Conservation (phyloP, 2,797 vertebrate genomes). For the Girardinus metallicus region DNA sequence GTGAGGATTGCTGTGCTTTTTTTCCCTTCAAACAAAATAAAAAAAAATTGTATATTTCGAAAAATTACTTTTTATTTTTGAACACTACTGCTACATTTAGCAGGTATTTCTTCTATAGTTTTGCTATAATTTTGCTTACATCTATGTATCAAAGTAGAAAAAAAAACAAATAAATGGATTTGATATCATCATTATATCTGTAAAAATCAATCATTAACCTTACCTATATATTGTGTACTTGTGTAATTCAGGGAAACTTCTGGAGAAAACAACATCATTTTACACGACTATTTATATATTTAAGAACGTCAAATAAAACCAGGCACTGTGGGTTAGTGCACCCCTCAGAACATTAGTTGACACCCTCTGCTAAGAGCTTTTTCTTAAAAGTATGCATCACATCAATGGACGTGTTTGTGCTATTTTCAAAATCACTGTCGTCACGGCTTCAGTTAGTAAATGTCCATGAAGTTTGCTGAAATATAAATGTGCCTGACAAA, state of each 20-base stretch:
- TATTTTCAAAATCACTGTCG: slow-evolving; percentile 47
- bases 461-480: slow-evolving; percentile 42
- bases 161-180: background rate
- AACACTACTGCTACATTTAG: background rate
- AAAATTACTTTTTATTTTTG: background rate
- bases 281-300: slow-evolving; percentile 62
- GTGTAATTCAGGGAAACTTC: slow-evolving; percentile 40
- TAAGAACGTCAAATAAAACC: slow-evolving; percentile 63
- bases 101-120: background rate
- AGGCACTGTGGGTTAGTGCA: slow-evolving; percentile 65
- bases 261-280: slow-evolving; percentile 48
- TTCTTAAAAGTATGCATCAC: slow-evolving; percentile 33
- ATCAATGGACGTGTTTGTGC: slow-evolving; percentile 28
- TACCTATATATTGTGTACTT: slow-evolving; percentile 52
- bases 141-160: background rate
- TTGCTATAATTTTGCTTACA: background rate
- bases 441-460: slow-evolving; percentile 33
- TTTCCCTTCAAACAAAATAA: background rate
- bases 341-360: slow-evolving; percentile 56
- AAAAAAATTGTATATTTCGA: background rate
- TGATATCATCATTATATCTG: background rate
- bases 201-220: slow-evolving; percentile 13
- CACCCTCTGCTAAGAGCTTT: slow-evolving; percentile 58
- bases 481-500: slow-evolving; percentile 52
- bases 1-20: background rate